phyloP scores from a whole-genome alignment of 2,797 vertebrate genomes.

The Bovichtus diacanthus region DNA sequence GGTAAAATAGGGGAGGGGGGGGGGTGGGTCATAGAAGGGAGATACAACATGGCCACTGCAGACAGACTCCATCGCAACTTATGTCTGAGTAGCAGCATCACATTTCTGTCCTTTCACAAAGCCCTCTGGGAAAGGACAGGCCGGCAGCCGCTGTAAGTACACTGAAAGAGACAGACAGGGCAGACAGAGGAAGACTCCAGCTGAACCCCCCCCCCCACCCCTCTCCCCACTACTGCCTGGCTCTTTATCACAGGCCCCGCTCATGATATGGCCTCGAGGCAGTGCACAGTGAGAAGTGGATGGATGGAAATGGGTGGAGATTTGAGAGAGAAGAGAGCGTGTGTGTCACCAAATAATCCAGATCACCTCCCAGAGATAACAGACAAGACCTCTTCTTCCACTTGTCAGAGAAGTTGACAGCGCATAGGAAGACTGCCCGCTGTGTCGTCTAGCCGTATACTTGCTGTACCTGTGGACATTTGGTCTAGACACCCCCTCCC shows the following conservation, averaged over 20 bases:
- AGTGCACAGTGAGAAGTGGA: conserved; percentile 41
- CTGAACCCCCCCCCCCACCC: conserved; percentile 55
- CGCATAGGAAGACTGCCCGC: conserved; percentile 62
- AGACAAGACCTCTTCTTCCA: conserved; percentile 66
- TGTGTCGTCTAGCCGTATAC: conserved; percentile 58
- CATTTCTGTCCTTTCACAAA: conserved; percentile 85
- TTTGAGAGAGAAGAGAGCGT: conserved; percentile 57
- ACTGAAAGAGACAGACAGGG: conserved; percentile 66
- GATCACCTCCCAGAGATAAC: conserved; percentile 80
- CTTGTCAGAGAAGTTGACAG: conserved; percentile 85
- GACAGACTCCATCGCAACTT: conserved; percentile 83
- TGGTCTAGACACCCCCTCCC: conserved; percentile 64
- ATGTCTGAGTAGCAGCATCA: conserved; percentile 77
- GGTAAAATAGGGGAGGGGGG: conserved; percentile 65
- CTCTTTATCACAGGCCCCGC: conserved; percentile 77
- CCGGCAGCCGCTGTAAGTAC: conserved; percentile 61
- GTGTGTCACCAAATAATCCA: conserved; percentile 67
- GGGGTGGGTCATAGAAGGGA: conserved; percentile 63
- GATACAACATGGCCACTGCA: conserved; percentile 78
- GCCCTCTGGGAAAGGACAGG: conserved; percentile 76
- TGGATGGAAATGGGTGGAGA: conserved; percentile 59
- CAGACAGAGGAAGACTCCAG: conserved; percentile 74
- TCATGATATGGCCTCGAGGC: conserved; percentile 79
- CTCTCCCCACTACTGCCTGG: conserved; percentile 50
- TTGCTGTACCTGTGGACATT: conserved; percentile 59